Base-by-base conservation (phyloP, 2,888 invertebrate species). In the Stenoptilia bipunctidactyla region DNA sequence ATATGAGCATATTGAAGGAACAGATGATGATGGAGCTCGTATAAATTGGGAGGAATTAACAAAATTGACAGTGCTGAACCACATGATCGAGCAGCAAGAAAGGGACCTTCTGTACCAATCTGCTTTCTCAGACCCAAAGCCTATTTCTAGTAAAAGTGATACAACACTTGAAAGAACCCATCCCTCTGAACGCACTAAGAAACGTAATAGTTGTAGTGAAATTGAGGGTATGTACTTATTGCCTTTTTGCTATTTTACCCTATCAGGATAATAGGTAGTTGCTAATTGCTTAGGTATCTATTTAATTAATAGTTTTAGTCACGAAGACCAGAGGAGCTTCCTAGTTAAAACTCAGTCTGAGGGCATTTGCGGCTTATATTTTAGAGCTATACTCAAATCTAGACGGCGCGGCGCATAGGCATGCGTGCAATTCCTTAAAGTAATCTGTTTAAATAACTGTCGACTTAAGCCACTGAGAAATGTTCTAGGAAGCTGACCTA, bases 21-120 rank as follows among this genome's bases (percentile, higher is more conserved):
- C 69, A 20, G 72, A 85, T 53, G 64, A 85, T 48, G 79, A 77
- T 27, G 66, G 66, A 2, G 49, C 65, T 0, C 83, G 75, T 49
- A 77, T 85, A 45, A 69, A 86, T 47, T 86, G 85, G 86, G 85
- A 85, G 33, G 80, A 85, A 47, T 53, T 86, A 37, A 80, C 83
- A 0, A 83, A 83, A 52, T 54, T 83, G 42, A 83, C 83, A 1
- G 77, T 83, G 2, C 63, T 83, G 8, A 83, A 83, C 45, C 83
- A 83, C 44, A 80, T 82, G 1, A 76, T 82, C 34, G 83, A 80
- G 34, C 79, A 76, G 44, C 64, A 74, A 40, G 83, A 83, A 38
- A 56, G 82, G n/a, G 77, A 83, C 49, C 65, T 83, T n/a, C 48
- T 83, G 3, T 51, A 60, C 15, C 72, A 75, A 46, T 65, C 76